Base-by-base conservation (phyloP, 2,888 invertebrate species). In the Dynastes tityus region DNA sequence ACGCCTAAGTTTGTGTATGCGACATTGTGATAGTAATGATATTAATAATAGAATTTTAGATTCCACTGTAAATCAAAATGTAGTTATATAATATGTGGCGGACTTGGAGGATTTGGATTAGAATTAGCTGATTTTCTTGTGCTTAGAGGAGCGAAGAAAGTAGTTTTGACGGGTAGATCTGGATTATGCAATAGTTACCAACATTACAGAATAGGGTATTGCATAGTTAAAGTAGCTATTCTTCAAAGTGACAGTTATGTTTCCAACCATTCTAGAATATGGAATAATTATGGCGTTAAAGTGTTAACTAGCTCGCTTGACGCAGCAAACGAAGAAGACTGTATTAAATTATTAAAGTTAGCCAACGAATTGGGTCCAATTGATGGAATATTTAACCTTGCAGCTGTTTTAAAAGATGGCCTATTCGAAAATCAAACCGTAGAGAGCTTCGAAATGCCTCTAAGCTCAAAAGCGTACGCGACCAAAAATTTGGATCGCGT, bases 51-150 rank as follows among this genome's bases (percentile, higher is more conserved):
- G 32, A 32, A 32, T 63, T 71, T 77, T 22, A 79, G 79, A 65
- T 80, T 76, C 16, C 74, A 68, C 45, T 78, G 78, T 68, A 67
- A 80, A 58, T 78, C 81, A 6, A 61, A 77, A 6, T 29, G 64
- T 13, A 49, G 76, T 6, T 89, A 95, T 89, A 85, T 95, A 0
- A 91, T 95, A 4, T 90, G 93, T 0, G 95, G 95, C 9, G 97
- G 98, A 63, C 90, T 98, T 0, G 98, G 98, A 65, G 98, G 98
- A 0, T 96, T 98, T 85, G 98, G 98, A 4, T 89, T 98, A 68
- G 98, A 98, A 87, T 88, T 98, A 70, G 93, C 94, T 0, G 95
- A 96, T 84, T 97, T 96, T 96, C 89, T 98, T 84, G 91, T 97
- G 68, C 88, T 95, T 73, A 91, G 97, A 81, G 97, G 97, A 0